These are phyloP conservation scores for Sinosuthora webbiana DNA, from an alignment of 2,113 vertebrate species.

Conservation along the genomic window DNA sequence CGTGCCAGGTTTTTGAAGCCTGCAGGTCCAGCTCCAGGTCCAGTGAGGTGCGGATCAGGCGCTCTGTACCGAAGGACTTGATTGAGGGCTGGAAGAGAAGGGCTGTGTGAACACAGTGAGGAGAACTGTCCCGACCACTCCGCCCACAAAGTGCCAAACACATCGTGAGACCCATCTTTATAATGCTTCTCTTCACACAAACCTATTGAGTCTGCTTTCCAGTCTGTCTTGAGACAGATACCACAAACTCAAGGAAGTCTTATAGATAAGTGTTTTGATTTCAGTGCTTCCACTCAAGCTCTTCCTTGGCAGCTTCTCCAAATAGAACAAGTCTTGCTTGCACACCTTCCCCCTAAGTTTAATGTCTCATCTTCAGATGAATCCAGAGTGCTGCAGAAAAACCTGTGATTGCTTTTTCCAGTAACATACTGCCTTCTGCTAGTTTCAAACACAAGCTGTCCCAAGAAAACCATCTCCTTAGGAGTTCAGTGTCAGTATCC, in stretches of 20 bases:
- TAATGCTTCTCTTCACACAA: background rate
- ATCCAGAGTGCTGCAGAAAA: background rate
- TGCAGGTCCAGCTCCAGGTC: slow-evolving; percentile 96
- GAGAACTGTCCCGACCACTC: background rate
- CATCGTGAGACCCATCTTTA: background rate
- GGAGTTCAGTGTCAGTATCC: background rate
- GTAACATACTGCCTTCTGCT: background rate
- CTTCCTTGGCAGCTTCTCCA: background rate
- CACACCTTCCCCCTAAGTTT: background rate
- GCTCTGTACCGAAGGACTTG: slow-evolving; percentile 79
- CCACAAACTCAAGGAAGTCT: background rate
- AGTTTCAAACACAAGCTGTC: background rate
- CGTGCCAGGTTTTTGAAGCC: slow-evolving; percentile 88
- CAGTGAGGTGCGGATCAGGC: slow-evolving; percentile 87
- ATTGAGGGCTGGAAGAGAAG: slow-evolving; percentile 73
- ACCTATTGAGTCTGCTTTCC: background rate
- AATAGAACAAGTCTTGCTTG: background rate
- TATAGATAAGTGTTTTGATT: background rate
- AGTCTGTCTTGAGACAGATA: background rate
- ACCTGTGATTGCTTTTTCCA: background rate
- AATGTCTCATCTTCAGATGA: background rate
- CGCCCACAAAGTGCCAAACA: background rate
- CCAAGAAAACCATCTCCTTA: background rate
- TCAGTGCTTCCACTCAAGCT: background rate
- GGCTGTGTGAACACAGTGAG: background rate